These are phyloP conservation scores for Eupsittula cactorum DNA, from an alignment of 2,113 vertebrate species.

Conservation along the genomic window DNA sequence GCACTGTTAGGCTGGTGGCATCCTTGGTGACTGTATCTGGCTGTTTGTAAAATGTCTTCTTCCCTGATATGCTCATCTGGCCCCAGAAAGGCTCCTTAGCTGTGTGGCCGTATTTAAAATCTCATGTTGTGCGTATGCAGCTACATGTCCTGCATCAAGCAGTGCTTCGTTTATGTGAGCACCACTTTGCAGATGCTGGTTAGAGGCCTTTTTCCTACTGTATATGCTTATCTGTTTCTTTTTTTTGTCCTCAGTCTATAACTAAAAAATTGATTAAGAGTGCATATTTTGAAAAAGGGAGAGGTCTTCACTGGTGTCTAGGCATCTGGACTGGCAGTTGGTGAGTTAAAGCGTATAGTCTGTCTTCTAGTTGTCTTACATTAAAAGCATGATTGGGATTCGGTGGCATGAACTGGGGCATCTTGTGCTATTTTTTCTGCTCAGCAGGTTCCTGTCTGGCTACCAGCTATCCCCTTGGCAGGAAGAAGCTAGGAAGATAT, in stretches of 20 bases:
- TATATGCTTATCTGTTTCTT: background rate
- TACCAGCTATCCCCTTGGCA: background rate
- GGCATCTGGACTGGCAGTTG: background rate
- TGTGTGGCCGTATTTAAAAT: background rate
- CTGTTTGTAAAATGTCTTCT: background rate
- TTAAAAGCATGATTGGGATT: background rate
- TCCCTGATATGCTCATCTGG: background rate
- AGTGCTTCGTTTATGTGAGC: accelerated
- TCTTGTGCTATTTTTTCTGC: background rate
- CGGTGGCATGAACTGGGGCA: background rate
- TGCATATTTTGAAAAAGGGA: background rate
- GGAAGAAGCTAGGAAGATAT: background rate
- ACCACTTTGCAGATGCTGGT: background rate
- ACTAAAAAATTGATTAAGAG: background rate
- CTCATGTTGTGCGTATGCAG: background rate
- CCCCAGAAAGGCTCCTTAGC: background rate
- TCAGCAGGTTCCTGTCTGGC: background rate
- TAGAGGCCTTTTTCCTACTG: background rate
- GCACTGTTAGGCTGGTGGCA: background rate
- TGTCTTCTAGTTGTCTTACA: background rate
- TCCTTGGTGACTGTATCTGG: background rate
- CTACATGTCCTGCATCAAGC: background rate
- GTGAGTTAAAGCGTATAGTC: background rate
- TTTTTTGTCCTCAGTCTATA: background rate
- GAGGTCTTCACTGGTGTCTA: background rate